Evolutionary conservation across 2,113 vertebrate species (phyloP), one percentile per base, ranked within the genome.

Genomic region (Macrotus californicus): DNA sequence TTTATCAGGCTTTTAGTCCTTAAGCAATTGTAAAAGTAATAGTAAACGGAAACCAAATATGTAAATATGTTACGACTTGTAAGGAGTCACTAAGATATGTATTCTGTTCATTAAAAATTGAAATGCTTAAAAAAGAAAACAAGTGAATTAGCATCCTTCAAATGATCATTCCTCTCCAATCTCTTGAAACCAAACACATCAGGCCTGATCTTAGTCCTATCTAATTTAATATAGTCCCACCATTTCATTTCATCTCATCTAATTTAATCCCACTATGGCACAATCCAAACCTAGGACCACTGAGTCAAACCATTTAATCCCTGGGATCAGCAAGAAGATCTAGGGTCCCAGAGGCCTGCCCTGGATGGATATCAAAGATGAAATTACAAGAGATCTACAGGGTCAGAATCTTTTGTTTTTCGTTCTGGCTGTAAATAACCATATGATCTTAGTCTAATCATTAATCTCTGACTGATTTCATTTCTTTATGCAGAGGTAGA

Each of bases 21-120:
- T 77, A 93, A 87, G 69, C 50, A 96, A 92, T 93, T 88, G 76
- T 9, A 87, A 29, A 46, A 73, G n/a, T n/a, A 59, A 91, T 50
- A 52, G 46, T 92, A 95, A 94, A 84, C 29, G 81, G 83, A 46
- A 93, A 84, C 52, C 36, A 93, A 96, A 87, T 56, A 95, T 59
- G 24, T 77, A 81, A 94, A 34, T 61, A 91, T 36, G 6, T 67
- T 84, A 87, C 39, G 87, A 91, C 26, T 72, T 59, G 2, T 46
- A 86, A 83, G 56, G 8, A 66, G 46, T 67, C 72, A 88, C 39
- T 95, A 92, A 83, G 13, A 84, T 12, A 61, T 61, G 59, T 81
- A 85, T 83, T 91, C 66, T 76, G 61, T 34, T 95, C 46, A 77
- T 52, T 52, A 77, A 52, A 50, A 77, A 52, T 77, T n/a, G 46